phyloP scores from a whole-genome alignment of 2,797 vertebrate genomes.

The Enteromius mattozi region DNA sequence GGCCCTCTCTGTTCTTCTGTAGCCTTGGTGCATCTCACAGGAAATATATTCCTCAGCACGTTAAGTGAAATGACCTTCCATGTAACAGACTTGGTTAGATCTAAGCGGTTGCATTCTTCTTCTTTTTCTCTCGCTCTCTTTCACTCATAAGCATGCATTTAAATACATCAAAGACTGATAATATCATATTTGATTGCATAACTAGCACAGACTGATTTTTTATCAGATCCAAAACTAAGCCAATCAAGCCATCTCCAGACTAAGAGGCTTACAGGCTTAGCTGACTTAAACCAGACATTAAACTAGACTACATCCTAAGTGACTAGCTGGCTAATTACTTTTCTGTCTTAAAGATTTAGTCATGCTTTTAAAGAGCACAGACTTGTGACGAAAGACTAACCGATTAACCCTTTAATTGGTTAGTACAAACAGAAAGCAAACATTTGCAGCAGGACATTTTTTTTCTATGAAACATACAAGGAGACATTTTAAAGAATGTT shows the following conservation, averaged over 20 bases:
- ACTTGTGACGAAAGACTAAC: constrained; percentile 12
- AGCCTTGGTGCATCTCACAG: constrained; percentile 56
- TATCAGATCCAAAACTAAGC: constrained; percentile 29
- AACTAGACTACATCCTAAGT: constrained; percentile 67
- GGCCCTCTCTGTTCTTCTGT: constrained; percentile 57
- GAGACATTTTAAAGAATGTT: neutral
- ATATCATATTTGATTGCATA: constrained; percentile 17
- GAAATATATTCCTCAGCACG: constrained; percentile 33
- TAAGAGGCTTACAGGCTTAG: constrained; percentile 74
- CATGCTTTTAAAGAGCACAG: constrained; percentile 16
- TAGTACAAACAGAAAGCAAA: constrained; percentile 14
- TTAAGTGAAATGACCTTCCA: constrained; percentile 55
- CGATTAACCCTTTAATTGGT: constrained; percentile 9
- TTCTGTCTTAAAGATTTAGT: constrained; percentile 35
- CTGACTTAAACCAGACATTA: constrained; percentile 42
- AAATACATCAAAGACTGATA: constrained; percentile 17
- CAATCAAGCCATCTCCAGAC: constrained; percentile 60
- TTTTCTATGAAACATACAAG: neutral
- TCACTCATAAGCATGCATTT: neutral
- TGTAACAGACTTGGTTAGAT: constrained; percentile 8
- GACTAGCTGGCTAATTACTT: constrained; percentile 47
- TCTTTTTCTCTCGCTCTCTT: neutral
- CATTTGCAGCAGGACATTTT: neutral
- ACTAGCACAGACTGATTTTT: constrained; percentile 52
- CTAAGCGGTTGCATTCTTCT: neutral